Evolutionary conservation across 2,888 invertebrate species (phyloP), one percentile per base, ranked within the genome.

Genomic region (Dryobotodes eremita): DNA sequence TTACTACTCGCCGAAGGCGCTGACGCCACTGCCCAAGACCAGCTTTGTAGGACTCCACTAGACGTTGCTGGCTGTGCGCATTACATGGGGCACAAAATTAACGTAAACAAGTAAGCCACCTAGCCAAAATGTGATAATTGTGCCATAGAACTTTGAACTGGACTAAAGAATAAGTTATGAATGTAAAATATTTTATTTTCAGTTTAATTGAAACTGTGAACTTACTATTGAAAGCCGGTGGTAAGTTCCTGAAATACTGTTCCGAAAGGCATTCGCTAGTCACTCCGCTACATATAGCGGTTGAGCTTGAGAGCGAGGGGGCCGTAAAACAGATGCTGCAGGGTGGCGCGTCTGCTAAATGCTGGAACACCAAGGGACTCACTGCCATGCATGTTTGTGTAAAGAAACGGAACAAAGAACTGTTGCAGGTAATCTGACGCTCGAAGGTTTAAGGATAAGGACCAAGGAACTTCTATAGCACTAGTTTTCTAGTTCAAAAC

Each of bases 351-450:
- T 88, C 85, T 6, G 71, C 82, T 0, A 77, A 74, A 0, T 31
- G 69, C 1, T 80, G 86, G 42, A 88, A 89, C 65, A 75, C 74
- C 23, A 75, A 85, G 1, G 91, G 91, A 3, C 71, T 83, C 0
- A 90, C 90, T 8, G 84, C 91, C 0, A 86, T 91, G 80, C 91
- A 91, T 48, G 50, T 90, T 8, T 91, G 91, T 42, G 88, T 91
- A 3, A 77, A 86, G 36, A 90, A 89, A 70, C 80, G 83, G 2
- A 81, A 85, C 13, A 88, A 88, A 55, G 84, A 86, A 68, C 79
- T 88, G 20, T 73, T 90, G n/a, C 88, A 87, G 89, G 91, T 89
- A 83, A 69, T 46, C 7, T n/a, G 6, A 20, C 5, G 11, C 3
- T 8, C 0, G 8, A 36, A 78, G 6, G 6, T 65, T 57, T 23